Evolutionary conservation across 2,888 invertebrate species (phyloP), one percentile per base, ranked within the genome.

Genomic region (Sussaba pulchella): DNA sequence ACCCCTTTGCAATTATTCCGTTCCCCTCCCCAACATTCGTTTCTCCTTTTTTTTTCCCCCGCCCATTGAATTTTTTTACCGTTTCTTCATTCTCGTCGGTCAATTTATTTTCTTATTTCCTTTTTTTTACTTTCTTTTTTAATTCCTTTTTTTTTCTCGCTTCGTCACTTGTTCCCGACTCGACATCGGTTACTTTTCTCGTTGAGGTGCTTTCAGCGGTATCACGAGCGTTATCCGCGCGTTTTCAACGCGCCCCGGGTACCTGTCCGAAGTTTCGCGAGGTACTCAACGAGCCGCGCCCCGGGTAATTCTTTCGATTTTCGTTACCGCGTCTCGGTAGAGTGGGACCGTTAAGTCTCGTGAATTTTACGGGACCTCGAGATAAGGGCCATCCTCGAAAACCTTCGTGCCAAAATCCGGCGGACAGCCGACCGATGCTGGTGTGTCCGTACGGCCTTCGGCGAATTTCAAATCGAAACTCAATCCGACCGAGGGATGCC

Each of bases 291-390:
- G n/a, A n/a, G n/a, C n/a, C 31, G 31, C 31, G 31, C 31, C n/a
- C 31, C 5, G 12, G 12, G 52, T 54, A 17, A 24, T 6, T 5
- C 4, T 19, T 45, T 0, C 39, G 50, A 21, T 39, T 54, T 54
- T 41, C 39, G 41, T 69, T 69, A 24, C 54, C 52, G 67, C 41
- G 14, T 21, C 17, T 39, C 21, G 54, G 52, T 69, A 41, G 41
- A 61, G 69, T 26, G 43, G 70, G 31, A 66, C 80, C 76, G 80
- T 80, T 76, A 76, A 80, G 71, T 71, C 71, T 61, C 63, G 61
- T 47, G 67, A 71, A 80, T 71, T 76, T 72, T 72, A 52, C 67
- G 31, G 54, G 54, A 43, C 61, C 14, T 50, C 36, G 63, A 80
- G 75, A 80, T 80, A 80, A 80, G 76, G 47, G 54, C n/a, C 31